Evolutionary conservation across 1,140 invertebrate genomes (phyloP), one percentile per base, ranked within the genome.

Genomic region (Bombus pyrosoma): DNA sequence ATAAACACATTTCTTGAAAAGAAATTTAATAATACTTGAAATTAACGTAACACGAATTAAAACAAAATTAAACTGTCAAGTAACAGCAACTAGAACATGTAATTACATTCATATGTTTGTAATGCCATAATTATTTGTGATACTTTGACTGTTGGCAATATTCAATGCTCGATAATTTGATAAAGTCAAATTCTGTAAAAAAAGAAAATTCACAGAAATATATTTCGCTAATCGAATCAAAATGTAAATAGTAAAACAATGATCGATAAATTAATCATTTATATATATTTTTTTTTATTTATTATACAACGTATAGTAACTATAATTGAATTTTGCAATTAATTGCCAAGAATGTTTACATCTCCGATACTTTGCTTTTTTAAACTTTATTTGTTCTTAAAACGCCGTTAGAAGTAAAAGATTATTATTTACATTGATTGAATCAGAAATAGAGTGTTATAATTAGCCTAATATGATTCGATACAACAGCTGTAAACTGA

Each of bases 1-100:
- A 72, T 83, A 64, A 87, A 80, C 68, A 15, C 83, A 83, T 87
- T 69, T 87, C 59, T 12, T 87, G 32, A 64, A 73, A 39, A 85
- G 28, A 73, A 77, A 90, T 72, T 87, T n/a, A 83, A 87, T 62
- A 82, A 87, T 74, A 34, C 43, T 75, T 43, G 80, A 90, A 90
- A 82, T 79, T 86, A 73, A 91, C 88, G 25, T 73, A 85, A 89
- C 86, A 88, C 39, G 59, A 87, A 84, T 39, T 34, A 89, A 80
- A 75, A 88, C 53, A 57, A 81, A 90, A 91, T 77, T 84, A 53
- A 91, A 87, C 82, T 91, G 82, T 91, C 88, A 83, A 83, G n/a
- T 77, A 79, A 91, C 81, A 81, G 72, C 18, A 53, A 89, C 64
- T 57, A 41, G 39, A 81, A 83, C 43, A 76, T 18, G 69, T 64